Conservation (phyloP, 2,113 vertebrate species). For the Ploceus nigricollis region DNA sequence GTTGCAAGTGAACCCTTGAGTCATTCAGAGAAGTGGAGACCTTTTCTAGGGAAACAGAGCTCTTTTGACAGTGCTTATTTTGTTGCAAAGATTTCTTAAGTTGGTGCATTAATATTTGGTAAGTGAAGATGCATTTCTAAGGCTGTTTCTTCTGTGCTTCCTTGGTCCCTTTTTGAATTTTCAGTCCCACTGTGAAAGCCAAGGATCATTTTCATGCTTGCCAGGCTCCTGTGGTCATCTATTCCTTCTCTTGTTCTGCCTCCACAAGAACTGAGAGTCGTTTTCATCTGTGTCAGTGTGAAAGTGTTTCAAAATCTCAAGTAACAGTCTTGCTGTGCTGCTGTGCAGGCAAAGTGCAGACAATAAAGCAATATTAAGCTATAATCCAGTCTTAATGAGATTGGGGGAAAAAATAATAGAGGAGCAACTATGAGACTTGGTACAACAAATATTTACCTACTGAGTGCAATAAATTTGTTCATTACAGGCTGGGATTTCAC, state of each 20-base stretch:
- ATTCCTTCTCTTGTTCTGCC: neutral
- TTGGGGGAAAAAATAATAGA: neutral
- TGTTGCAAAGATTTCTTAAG: neutral
- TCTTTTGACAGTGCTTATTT: neutral
- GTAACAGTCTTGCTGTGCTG: neutral
- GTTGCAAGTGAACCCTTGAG: neutral
- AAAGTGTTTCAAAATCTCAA: neutral
- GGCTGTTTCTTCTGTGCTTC: neutral
- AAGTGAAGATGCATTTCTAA: neutral
- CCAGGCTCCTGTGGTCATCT: neutral
- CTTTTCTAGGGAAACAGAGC: neutral
- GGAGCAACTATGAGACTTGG: neutral
- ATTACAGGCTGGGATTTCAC: neutral
- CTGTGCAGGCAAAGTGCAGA: neutral
- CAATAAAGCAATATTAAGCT: neutral
- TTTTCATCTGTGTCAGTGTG: neutral
- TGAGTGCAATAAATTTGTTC: neutral
- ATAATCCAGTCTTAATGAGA: neutral
- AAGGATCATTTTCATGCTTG: neutral
- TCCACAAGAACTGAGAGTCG: accelerated
- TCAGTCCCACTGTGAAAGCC: neutral
- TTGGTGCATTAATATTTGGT: neutral
- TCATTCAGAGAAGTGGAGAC: neutral
- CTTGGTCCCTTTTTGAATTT: neutral
- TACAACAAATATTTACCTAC: neutral